Evolutionary conservation across 35 echinoderm and acorn worm genomes (phyloP), one percentile per base, ranked within the genome.

Genomic region (Apostichopus parvimensis): DNA sequence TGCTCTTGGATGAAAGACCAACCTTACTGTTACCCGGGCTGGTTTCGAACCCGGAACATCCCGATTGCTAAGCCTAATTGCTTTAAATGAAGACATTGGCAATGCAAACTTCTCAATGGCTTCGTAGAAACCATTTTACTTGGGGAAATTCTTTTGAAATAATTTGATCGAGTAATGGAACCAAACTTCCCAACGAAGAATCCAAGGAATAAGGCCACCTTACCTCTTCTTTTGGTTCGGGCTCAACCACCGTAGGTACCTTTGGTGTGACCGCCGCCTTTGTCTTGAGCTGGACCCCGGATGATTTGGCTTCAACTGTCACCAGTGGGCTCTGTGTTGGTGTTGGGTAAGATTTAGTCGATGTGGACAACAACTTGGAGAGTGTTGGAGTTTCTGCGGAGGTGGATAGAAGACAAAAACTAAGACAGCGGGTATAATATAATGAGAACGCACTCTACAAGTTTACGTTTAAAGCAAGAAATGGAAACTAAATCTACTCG

Each of bases 251-350:
- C 18, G 21, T 88, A 9, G 86, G 61, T 8, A 72, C 24, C 21
- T 88, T 88, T 52, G 86, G 34, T 21, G 86, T 65, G 10, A 53
- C 56, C 79, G 26, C 28, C 10, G 80, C 54, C 90, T 72, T 96
- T 80, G 79, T 55, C 70, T 81, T 76, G 14, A 77, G 68, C 26
- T 90, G 62, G 17, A 86, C 78, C 45, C 17, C 58, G n/a, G 83
- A 73, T 9, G 82, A 28, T 56, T 94, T 92, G 73, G 90, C 79
- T 21, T 92, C 95, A 17, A 60, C 17, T 17, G 93, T 92, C 25
- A 91, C 86, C 59, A 87, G 53, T 1, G 83, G 77, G 5, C 14
- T 14, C 18, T 22, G 56, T 18, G 81, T 88, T 12, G 57, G n/a
- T 54, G 24, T 25, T 11, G 86, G 21, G 52, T 88, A 88, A 57